Evolutionary conservation across 2,797 vertebrate species (phyloP).

Genomic region (Simalia tracyae): DNA sequence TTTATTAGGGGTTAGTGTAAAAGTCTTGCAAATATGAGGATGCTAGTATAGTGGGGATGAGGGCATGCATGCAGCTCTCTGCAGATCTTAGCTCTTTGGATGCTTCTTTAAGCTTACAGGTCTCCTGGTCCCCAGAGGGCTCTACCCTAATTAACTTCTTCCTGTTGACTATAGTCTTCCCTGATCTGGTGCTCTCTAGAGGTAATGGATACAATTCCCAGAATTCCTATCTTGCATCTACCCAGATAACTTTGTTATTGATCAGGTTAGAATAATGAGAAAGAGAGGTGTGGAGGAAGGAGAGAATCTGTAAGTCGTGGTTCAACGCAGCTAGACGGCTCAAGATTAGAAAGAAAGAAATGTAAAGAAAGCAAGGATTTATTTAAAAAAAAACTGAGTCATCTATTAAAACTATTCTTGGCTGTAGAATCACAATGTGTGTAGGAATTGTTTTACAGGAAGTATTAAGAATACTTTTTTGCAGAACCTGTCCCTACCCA

Average conservation of each 20-base stretch:
- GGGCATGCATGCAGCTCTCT: neutral
- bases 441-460: neutral
- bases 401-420: neutral
- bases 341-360: fast-evolving
- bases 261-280: too few relatives aligned
- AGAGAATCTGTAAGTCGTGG: neutral
- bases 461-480: neutral
- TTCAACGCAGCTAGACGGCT: neutral
- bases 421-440: neutral
- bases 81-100: neutral
- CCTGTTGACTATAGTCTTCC: neutral
- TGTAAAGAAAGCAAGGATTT: slow-evolving; percentile 12
- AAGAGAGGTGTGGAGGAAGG: neutral
- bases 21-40: neutral
- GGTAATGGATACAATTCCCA: neutral
- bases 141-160: neutral
- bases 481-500: neutral
- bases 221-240: neutral
- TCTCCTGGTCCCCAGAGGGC: neutral
- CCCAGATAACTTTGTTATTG: too few relatives aligned
- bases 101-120: neutral
- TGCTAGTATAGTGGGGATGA: neutral
- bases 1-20: neutral
- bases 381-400: slow-evolving; percentile 16
- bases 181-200: neutral